phyloP scores from a whole-genome alignment of 2,888 invertebrate species.

The Tachystola acroxantha region DNA sequence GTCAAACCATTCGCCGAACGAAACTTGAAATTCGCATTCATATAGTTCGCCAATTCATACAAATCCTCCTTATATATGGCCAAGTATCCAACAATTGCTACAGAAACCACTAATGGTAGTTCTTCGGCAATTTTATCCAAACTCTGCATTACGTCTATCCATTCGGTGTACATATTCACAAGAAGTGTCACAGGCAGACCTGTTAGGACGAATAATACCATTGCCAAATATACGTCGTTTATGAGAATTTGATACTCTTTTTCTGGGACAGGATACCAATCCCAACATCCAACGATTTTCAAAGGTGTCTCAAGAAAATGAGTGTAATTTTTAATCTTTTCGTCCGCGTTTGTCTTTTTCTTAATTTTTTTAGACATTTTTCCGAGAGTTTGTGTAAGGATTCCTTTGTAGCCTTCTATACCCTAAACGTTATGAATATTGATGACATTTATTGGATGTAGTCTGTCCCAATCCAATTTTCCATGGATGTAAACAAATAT shows the following conservation, averaged over 20 bases:
- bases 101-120: conserved; percentile 43
- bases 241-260: conserved; percentile 28
- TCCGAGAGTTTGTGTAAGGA: too few species aligned
- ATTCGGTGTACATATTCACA: conserved; percentile 47
- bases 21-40: conserved; percentile 52
- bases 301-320: conserved; percentile 45
- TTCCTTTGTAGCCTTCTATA: too few species aligned
- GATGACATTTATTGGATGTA: too few species aligned
- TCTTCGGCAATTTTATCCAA: conserved; percentile 53
- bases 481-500: too few species aligned
- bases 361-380: too few species aligned
- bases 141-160: conserved; percentile 51
- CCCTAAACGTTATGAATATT: too few species aligned
- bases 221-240: conserved; percentile 43
- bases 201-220: conserved; percentile 43
- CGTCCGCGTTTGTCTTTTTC: too few species aligned
- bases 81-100: conserved; percentile 51
- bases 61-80: conserved; percentile 41
- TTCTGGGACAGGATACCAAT: conserved; percentile 40
- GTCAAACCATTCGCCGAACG: conserved; percentile 58
- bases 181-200: conserved; percentile 32
- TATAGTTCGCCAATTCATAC: conserved; percentile 41
- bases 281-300: conserved; percentile 58
- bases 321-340: conserved; percentile 33
- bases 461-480: too few species aligned